These are phyloP conservation scores for Nymphalis io DNA, from an alignment of 1,140 invertebrate species.

Conservation along the genomic window DNA sequence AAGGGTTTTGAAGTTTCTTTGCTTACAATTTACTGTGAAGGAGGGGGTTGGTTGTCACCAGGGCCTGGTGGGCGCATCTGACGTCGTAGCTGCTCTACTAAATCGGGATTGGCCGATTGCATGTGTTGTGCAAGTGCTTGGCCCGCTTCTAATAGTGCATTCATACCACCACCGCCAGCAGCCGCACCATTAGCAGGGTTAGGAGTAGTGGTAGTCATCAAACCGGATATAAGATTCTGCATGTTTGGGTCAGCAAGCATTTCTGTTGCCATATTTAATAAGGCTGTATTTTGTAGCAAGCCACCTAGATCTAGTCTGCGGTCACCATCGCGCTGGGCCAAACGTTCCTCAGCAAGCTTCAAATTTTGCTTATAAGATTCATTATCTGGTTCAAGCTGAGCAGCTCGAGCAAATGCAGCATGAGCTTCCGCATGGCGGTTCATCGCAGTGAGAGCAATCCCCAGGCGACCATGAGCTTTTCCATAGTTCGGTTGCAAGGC, in stretches of 20 bases:
- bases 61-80: conserved; percentile 66
- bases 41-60: conserved; percentile 42
- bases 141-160: conserved; percentile 69
- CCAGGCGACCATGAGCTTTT: conserved; percentile 96
- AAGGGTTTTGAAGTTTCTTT: not conserved
- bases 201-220: conserved; percentile 55
- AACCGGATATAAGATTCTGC: conserved; percentile 84
- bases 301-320: conserved; percentile 81
- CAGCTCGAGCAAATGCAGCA: conserved; percentile 92
- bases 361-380: conserved; percentile 95
- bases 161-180: conserved; percentile 49
- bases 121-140: conserved; percentile 78
- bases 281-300: conserved; percentile 87
- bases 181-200: conserved; percentile 26
- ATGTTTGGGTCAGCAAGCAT: conserved; percentile 89
- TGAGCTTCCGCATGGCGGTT: conserved; percentile 91
- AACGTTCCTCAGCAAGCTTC: conserved; percentile 79
- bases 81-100: conserved; percentile 71
- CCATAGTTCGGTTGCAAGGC: conserved; percentile 94
- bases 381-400: conserved; percentile 95
- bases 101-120: conserved; percentile 74
- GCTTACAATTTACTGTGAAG: conserved; percentile 33
- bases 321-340: conserved; percentile 50
- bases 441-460: conserved; percentile 93
- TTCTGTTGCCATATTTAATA: conserved; percentile 89